Evolutionary conservation across 2,113 vertebrate genomes (phyloP).

Genomic region (Noctilio leporinus): DNA sequence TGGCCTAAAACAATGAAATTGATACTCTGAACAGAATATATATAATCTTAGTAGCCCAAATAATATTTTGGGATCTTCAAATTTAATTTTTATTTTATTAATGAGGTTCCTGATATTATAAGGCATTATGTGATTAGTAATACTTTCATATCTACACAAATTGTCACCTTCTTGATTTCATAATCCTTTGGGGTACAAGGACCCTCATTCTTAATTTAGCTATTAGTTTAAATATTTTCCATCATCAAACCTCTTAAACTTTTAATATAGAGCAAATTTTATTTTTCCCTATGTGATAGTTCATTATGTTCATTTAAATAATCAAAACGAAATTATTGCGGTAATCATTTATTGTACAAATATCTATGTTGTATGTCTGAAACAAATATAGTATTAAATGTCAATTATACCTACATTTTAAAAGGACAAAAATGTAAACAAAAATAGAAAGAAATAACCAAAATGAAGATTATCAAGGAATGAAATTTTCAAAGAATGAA

Average conservation of each 20-base stretch:
- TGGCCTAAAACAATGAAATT: not conserved
- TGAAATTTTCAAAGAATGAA: not conserved
- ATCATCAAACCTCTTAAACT: not conserved
- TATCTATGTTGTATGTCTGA: not conserved
- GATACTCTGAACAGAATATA: not conserved
- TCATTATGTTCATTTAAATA: conserved; percentile 17
- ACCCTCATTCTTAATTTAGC: not conserved
- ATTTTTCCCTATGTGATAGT: not conserved
- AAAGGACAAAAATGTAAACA: not conserved
- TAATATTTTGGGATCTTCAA: not conserved
- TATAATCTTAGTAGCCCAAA: not conserved
- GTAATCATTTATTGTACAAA: not conserved
- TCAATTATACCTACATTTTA: not conserved
- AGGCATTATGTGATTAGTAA: not conserved
- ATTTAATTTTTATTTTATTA: not conserved
- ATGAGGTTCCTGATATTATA: not conserved
- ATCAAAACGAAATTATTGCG: not conserved
- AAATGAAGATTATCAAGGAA: not conserved
- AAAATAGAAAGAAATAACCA: not conserved
- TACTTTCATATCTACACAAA: not conserved
- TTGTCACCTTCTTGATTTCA: not conserved
- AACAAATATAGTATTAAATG: not conserved
- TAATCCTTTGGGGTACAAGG: not conserved
- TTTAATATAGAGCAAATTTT: not conserved
- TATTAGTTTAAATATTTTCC: not conserved